Evolutionary conservation across 2,888 invertebrate species (phyloP), one percentile per base, ranked within the genome.

Genomic region (Lissonota sp.): DNA sequence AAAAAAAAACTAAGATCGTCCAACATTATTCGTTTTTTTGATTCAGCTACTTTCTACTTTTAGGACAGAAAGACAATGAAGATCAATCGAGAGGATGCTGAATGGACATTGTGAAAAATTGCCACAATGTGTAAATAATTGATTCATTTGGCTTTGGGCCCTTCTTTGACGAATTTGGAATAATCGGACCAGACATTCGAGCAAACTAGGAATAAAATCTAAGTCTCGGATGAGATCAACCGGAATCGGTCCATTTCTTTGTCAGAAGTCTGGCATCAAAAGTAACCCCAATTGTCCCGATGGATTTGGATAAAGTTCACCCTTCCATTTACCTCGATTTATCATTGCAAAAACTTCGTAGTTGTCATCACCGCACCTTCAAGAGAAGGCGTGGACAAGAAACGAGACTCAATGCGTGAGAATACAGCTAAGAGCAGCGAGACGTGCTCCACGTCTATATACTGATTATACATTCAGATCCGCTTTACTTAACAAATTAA

Each of bases 401-500:
- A 6, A 72, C 44, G 66, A 66, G 40, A 73, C 3, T 26, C 26
- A 26, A 26, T 69, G 70, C 62, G 60, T 60, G 74, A 62, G 74
- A 60, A 49, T 10, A 60, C n/a, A 57, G 51, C 67, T 46, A 62
- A 82, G 66, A 67, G 67, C 26, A 51, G 16, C 44, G 42, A 51
- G 60, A 71, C 62, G 42, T 64, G 37, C 53, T 14, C 12, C 12
- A 39, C 12, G 42, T 53, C 12, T 51, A 39, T 46, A 46, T 60
- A 64, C 26, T 42, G 64, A 70, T 79, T 75, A 63, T 79, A 79
- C 75, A 78, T 44, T 74, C 70, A 46, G 72, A 82, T 78, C 72
- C 53, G 55, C 72, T 80, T 82, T 83, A 82, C 85, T 85, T 84
- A 85, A 84, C 83, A 85, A 85, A 85, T 85, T 83, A 84, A 82